Base-by-base conservation (phyloP, 2,113 vertebrate species). In the Phainopepla nitens region DNA sequence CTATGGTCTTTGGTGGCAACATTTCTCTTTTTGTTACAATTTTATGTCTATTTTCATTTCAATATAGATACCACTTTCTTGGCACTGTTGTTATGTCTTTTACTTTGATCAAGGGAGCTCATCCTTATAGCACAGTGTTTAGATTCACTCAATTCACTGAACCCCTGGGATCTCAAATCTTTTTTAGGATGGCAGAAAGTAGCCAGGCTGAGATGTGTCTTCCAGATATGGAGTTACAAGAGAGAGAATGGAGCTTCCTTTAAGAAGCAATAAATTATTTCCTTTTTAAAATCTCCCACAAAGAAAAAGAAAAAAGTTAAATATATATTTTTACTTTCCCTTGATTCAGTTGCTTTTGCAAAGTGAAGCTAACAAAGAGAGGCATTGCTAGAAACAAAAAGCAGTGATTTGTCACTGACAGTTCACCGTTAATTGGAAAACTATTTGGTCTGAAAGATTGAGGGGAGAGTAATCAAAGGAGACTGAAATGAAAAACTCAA, bases 381-480 rank as follows among this genome's bases (percentile, higher is more conserved):
- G 53, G 36, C 82, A 95, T 36, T 54, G 70, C 62, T 83, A 57
- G 84, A 94, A 97, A 84, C 58, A 91, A 95, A 94, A 89, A 33
- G 35, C 68, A 58, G 35, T 57, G 88, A 93, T 88, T 87, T 84
- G 82, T 95, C 83, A 79, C 78, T 90, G 93, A 53, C 61, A 73
- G 54, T 47, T 92, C 91, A 64, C 91, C 4, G 3, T 75, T 91
- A 85, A 86, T 94, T 86, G 88, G 21, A 25, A 47, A 73, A 31
- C 79, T 84, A 73, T 66, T 90, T 87, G 82, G 49, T 51, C 64
- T 88, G 89, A 92, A 92, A 96, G 73, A 84, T 0, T 70, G 86
- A 83, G 27, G 36, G 69, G n/a, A 80, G 35, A 58, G 70, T 87
- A 71, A 78, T 49, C 33, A 60, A 36, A 75, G 51, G 92, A 65